Conservation (phyloP, 2,888 invertebrate species). For the Escarpia spicata region DNA sequence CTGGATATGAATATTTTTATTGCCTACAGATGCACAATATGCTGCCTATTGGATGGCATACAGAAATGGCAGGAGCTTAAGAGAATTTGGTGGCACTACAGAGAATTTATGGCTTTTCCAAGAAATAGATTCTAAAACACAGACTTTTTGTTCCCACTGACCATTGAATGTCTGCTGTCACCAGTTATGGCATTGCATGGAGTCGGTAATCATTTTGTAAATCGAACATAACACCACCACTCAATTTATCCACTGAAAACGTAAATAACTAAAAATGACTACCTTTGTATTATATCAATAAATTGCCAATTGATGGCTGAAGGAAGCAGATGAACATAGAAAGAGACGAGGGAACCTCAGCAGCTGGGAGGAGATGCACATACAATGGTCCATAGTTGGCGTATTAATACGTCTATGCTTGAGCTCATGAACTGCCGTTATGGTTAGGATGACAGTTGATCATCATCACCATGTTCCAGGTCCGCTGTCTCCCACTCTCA, state of each 20-base stretch:
- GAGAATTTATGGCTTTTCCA: not conserved
- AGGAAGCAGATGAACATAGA: no score
- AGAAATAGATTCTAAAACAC: not conserved
- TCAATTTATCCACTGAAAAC: no score
- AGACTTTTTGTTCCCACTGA: no score
- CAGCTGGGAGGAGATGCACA: no score
- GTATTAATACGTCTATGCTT: not conserved
- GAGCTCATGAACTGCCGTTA: not conserved
- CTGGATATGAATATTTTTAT: not conserved
- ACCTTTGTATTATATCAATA: no score
- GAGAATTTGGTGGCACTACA: not conserved
- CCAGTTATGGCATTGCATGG: no score
- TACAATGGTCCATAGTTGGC: not conserved
- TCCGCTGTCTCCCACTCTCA: slow-evolving; percentile 49
- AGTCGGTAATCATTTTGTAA: no score
- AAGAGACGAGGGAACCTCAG: no score
- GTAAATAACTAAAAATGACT: no score
- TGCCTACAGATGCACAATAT: not conserved
- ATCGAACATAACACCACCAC: no score
- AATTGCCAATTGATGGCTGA: no score
- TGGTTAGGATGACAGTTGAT: not conserved
- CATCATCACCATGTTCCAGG: slow-evolving; percentile 45
- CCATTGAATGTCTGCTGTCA: no score
- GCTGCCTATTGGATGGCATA: not conserved
- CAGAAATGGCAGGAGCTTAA: not conserved